Evolutionary conservation across 2,888 invertebrate species (phyloP), one percentile per base, ranked within the genome.

Genomic region (Caenorhabditis sinica): DNA sequence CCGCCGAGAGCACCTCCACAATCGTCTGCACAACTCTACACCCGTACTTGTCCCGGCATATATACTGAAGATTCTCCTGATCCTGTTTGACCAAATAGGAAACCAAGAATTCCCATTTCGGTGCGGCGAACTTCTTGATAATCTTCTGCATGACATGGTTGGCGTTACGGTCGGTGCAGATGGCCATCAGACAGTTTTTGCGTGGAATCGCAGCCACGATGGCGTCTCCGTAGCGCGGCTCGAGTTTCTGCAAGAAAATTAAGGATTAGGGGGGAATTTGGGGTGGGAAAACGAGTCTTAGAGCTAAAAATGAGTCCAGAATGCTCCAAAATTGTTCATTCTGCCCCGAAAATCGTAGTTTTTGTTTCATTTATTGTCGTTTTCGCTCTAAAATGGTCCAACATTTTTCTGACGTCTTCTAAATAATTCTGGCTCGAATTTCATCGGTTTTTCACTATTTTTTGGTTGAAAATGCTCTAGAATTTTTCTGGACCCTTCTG

Each of bases 141-240:
- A 83, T 79, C 80, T 90, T 89, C 73, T 91, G 91, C 30, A 91
- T 81, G 60, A 91, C 90, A 72, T 91, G 90, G 65, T 90, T 90
- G 30, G 90, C 91, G 66, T 91, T 91, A 76, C 89, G 90, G 49
- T 91, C 90, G 30, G 86, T 75, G 25, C 88, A 85, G 20, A 91
- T 85, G 1, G 79, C 73, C 25, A 88, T 85, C 8, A 87, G 79
- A 66, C 88, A 87, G 23, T 63, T 40, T 11, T 84, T 79, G 15
- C 75, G 71, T 15, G 83, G 83, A 25, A 83, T 56, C 0, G 56
- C 13, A 1, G 25, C 56, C 11, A 56, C 56, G 56, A 56, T 56
- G 13, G 56, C 56, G 28, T 56, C 56, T 28, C 28, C 56, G 56
- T 28, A 56, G 11, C 15, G 25, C 2, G 56, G 56, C 56, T 56